Base-by-base conservation (phyloP, 2,797 vertebrate species). In the Lithobates sylvaticus region DNA sequence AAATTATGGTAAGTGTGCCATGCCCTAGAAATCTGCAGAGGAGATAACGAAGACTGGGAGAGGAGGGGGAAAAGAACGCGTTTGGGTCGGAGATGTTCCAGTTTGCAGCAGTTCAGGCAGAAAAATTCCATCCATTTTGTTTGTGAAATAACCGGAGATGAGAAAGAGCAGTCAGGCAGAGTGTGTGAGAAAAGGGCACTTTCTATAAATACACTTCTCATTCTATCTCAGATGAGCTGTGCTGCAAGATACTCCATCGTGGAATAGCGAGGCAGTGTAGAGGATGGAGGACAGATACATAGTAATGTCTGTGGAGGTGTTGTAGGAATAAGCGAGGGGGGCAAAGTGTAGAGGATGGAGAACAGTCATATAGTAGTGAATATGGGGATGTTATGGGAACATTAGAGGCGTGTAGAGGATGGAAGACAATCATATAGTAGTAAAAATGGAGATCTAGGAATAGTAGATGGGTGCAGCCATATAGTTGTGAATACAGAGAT, bases 141-240 rank as follows among this genome's bases (percentile, higher is more conserved):
- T 81, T 81, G 78, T 81, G 34, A 79, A 47, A 79, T 79, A 27
- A 42, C 61, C 67, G 29, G 68, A 36, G 78, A 82, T 82, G 70
- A 74, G 80, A 82, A 82, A 12, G 47, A 82, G 73, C 50, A 82
- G 80, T 21, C 80, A 64, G 80, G 39, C 42, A 18, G 50, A 54
- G 50, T 54, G 79, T 64, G 27, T 71, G 79, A 71, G 78, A 68
- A 70, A 68, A 32, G 65, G 79, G 69, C 69, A 18, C 26, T 15
- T 10, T 39, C 80, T 82, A 82, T 73, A 82, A 82, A 82, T 82
- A 82, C 10, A 64, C 39, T 9, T 0, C 29, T 13, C 50, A 64
- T 21, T 34, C 80, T 44, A 50, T 26, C 9, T 5, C 65, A 80
- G 67, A 67, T 50, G 67, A 18, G 50, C 67, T 50, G 44, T 15